Evolutionary conservation across 2,888 invertebrate species (phyloP), one percentile per base, ranked within the genome.

Genomic region (Automeris io): DNA sequence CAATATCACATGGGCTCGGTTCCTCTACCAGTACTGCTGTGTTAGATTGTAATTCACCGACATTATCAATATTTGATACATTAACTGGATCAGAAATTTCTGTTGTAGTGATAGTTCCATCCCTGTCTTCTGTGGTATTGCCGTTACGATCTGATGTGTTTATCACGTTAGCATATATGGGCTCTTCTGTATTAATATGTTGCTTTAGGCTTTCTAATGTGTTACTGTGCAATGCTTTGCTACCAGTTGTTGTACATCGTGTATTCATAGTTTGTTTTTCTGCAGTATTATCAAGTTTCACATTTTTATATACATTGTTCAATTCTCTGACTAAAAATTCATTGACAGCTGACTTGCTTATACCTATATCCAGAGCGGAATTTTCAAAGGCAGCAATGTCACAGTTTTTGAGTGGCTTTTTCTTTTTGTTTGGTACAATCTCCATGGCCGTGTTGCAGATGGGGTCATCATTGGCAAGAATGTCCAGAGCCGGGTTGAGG

Each of bases 371-470:
- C 39, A 87, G 47, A 0, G 77, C 86, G 0, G 76, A 68, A 43
- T 87, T 87, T 38, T 87, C 87, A 47, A 87, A 87, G 0, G 73
- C 61, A 1, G 65, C 59, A 1, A 74, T 61, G 18, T 83, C 83
- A 40, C 72, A 75, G 41, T 78, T 85, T 36, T 64, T 72, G 0
- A 79, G 71, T n/a, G 72, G 49, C 49, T 85, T 83, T 0, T 80
- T 64, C 44, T 81, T 77, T 46, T 87, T 87, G 12, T 55, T 59
- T 0, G 86, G 85, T 12, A 73, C 65, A 18, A 86, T 71, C 58
- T 87, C 87, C 86, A 87, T 86, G 4, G 72, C 79, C 0, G 74
- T 87, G 57, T 87, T 87, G 47, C 85, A 83, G 68, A 87, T 87
- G 3, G 70, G 74, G 41, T 87, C 87, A 8, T 87, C 87, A 41